Percentiles rank a stretch among this genome's conserved stretches.
Evolutionary conservation across 2,113 vertebrate genomes (phyloP).

Genomic region (Charadrius vociferus): DNA sequence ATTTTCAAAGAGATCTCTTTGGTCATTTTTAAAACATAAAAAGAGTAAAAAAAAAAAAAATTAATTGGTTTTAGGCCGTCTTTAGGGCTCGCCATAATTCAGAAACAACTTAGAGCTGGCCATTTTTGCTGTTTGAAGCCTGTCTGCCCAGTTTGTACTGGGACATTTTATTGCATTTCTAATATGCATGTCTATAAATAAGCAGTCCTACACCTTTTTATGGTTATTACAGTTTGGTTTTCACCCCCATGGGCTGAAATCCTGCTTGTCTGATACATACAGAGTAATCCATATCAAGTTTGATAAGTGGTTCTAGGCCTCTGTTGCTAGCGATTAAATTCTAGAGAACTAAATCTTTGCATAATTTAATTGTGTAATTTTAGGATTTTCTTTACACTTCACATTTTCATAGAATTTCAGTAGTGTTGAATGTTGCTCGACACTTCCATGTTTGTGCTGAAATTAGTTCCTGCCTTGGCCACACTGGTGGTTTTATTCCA

Average conservation of each 20-base stretch:
- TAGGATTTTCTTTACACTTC: neutral
- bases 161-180: neutral
- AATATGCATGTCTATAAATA: constrained; percentile 5
- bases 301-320: neutral
- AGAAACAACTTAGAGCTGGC: neutral
- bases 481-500: neutral
- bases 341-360: neutral
- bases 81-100: constrained; percentile 29
- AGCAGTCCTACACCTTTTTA: neutral
- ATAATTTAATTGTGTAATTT: neutral
- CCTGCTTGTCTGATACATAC: neutral
- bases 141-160: neutral
- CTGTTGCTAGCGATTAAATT: neutral
- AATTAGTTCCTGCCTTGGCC: neutral
- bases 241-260: neutral
- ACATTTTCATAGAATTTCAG: neutral
- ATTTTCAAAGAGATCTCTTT: constrained; percentile 44
- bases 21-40: constrained; percentile 46
- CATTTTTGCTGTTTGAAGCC: constrained; percentile 14
- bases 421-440: neutral
- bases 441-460: neutral
- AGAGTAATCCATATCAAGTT: neutral
- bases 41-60: neutral
- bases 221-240: neutral
- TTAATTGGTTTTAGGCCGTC: constrained; percentile 19